Base-by-base conservation (phyloP, 1,140 invertebrate species). In the Nylanderia fulva region DNA sequence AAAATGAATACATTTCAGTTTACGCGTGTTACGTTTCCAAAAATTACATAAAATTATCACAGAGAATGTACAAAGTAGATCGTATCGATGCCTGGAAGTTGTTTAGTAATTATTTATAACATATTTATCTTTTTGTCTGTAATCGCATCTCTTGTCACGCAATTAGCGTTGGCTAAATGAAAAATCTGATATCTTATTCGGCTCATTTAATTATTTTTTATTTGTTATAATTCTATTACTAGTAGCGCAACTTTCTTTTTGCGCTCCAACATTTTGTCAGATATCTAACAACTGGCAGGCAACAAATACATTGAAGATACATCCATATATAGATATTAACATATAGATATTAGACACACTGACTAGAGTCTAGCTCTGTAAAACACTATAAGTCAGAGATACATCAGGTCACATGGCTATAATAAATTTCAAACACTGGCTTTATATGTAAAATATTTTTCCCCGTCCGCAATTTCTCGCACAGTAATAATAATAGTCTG, bases 11-110 rank as follows among this genome's bases (percentile, higher is more conserved):
- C 77, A 90, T 61, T 92, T 85, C 77, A 88, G 63, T 27, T 66
- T 64, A 89, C 72, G 60, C 9, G 8, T 64, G 45, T 33, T 88
- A 90, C 68, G 76, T 83, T 72, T 82, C 83, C 76, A 88, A 88
- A 92, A 89, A 89, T 91, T 93, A 92, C 86, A 91, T 85, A 89
- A 91, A 91, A 91, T 92, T 91, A 93, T 93, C 92, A 93, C 92
- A 93, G 92, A 91, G 86, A 91, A 92, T 90, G 86, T 91, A 91
- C 87, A 92, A 76, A 91, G 85, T 92, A 90, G 80, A 88, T 86
- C 68, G 82, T 88, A 88, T 85, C 86, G 48, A 79, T 91, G 88
- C 87, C 87, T 92, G 90, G 64, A 87, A 90, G 87, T 91, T 90
- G 83, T 77, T 87, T 69, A 74, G 21, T n/a, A 80, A 83, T 85